phyloP scores from a whole-genome alignment of 2,113 vertebrate species.

The Ctenomys sociabilis region DNA sequence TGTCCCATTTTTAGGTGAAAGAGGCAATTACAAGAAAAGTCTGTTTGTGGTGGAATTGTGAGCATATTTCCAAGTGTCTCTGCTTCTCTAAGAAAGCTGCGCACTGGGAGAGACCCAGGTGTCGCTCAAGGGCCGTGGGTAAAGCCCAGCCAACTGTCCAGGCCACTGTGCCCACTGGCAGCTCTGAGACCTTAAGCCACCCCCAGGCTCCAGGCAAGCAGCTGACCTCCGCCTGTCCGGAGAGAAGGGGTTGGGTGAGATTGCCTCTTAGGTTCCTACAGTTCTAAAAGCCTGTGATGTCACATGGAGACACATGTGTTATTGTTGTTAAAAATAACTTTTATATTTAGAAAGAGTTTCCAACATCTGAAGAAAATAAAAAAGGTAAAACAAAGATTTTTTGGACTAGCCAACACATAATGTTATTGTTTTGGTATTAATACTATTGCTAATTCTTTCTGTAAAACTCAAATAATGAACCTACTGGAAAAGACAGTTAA shows the following conservation, averaged over 20 bases:
- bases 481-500: not conserved
- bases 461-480: not conserved
- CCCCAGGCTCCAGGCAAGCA: not conserved
- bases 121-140: not conserved
- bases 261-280: no score
- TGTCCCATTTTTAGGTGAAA: slow-evolving; percentile 1
- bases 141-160: rapidly evolving
- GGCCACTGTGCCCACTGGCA: not conserved
- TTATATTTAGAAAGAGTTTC: slow-evolving; percentile 24
- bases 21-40: not conserved
- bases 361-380: not conserved
- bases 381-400: not conserved
- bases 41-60: not conserved
- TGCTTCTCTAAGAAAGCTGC: not conserved
- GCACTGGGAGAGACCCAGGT: not conserved
- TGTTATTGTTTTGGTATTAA: slow-evolving; percentile 38
- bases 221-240: not conserved
- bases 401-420: slow-evolving; percentile 30
- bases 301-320: not conserved
- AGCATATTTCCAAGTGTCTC: not conserved
- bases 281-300: not conserved
- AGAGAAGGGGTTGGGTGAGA: not conserved
- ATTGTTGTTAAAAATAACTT: slow-evolving; percentile 1
- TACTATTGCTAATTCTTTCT: not conserved
- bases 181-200: not conserved